Evolutionary conservation across 1,140 invertebrate genomes (phyloP).

Genomic region (Penaeus indicus): DNA sequence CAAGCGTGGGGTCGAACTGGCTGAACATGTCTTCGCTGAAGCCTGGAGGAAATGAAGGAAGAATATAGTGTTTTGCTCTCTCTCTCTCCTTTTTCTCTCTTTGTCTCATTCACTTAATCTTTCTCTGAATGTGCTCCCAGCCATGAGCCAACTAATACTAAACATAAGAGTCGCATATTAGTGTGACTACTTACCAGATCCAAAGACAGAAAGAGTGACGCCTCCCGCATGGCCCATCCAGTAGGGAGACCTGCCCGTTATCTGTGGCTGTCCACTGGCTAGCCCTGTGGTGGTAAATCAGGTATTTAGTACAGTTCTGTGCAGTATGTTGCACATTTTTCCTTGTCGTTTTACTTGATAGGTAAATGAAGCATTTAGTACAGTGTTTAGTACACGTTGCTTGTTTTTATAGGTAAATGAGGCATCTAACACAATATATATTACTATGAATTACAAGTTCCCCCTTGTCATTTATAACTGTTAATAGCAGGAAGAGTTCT

Average conservation of each 20-base stretch:
- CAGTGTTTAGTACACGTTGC: too few relatives aligned
- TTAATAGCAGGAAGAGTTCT: too few relatives aligned
- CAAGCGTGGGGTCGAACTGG: conserved; percentile 46
- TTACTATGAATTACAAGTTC: too few relatives aligned
- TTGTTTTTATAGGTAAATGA: too few relatives aligned
- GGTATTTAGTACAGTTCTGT: background rate
- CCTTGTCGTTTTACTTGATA: too few relatives aligned
- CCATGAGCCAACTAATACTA: background rate
- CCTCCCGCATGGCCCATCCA: conserved; percentile 19
- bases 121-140: background rate
- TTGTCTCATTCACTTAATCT: background rate
- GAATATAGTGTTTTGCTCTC: background rate
- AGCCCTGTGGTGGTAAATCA: background rate
- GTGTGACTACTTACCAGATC: background rate
- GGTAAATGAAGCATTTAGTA: too few relatives aligned
- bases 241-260: conserved; percentile 3
- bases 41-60: background rate
- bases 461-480: too few relatives aligned
- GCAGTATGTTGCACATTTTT: background rate
- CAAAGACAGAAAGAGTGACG: background rate
- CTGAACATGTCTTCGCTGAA: conserved; percentile 55
- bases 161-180: background rate
- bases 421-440: too few relatives aligned
- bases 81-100: background rate
- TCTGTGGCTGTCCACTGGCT: background rate